Percentiles rank a stretch among this genome's conserved stretches.
phyloP scores from a whole-genome alignment of 2,888 invertebrate genomes.

The Nephrocerus scutellatus region DNA sequence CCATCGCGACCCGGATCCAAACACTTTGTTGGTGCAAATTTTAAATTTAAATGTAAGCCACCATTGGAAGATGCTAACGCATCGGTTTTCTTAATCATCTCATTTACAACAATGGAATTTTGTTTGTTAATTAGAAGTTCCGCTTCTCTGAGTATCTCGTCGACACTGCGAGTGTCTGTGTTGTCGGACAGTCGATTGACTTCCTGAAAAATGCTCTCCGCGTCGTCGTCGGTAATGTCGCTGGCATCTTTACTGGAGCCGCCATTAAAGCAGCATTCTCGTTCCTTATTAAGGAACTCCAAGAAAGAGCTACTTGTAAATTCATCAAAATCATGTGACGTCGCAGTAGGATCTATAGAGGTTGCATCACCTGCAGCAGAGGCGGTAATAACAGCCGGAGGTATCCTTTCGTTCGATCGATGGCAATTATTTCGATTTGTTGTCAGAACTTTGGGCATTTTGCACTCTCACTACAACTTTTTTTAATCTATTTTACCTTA shows the following conservation, averaged over 20 bases:
- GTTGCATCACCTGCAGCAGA: slow-evolving; percentile 4
- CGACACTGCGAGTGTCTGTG: slow-evolving; percentile 51
- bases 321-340: slow-evolving; percentile 34
- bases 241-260: slow-evolving; percentile 23
- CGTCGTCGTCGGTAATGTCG: slow-evolving; percentile 49
- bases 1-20: slow-evolving; percentile 20
- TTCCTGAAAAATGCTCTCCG: slow-evolving; percentile 63
- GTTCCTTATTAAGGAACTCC: slow-evolving; percentile 45
- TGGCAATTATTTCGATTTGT: no score
- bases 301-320: slow-evolving; percentile 43
- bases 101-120: no score
- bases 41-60: no score
- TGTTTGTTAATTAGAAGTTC: slow-evolving; percentile 49
- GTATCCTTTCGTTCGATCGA: no score
- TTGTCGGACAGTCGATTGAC: slow-evolving; percentile 55
- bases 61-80: no score
- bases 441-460: no score
- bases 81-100: background rate
- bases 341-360: background rate
- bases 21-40: no score
- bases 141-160: slow-evolving; percentile 55
- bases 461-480: no score
- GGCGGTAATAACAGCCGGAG: no score
- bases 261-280: slow-evolving; percentile 37
- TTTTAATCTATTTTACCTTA: no score